Conservation (phyloP, 2,797 vertebrate species). For the Todus mexicanus region DNA sequence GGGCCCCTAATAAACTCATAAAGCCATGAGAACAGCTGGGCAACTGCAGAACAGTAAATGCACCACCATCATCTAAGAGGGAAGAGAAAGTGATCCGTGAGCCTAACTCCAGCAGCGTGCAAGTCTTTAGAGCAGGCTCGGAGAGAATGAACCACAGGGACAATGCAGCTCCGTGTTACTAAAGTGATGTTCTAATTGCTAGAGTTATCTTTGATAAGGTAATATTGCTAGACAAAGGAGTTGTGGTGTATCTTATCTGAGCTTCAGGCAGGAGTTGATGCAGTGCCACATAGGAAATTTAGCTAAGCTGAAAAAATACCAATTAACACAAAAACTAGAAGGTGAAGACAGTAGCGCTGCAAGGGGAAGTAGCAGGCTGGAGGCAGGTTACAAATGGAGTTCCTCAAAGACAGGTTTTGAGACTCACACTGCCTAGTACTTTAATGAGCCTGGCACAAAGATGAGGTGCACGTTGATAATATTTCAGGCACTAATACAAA, state of each 20-base stretch:
- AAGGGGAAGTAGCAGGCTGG: neutral
- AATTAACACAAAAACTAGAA: constrained; percentile 15
- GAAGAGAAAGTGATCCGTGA: neutral
- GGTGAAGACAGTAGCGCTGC: neutral
- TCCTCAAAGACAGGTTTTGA: neutral
- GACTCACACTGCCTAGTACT: neutral
- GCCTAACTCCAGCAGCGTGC: neutral
- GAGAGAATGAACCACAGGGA: neutral
- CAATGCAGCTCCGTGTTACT: neutral
- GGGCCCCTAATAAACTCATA: neutral
- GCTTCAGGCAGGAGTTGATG: neutral
- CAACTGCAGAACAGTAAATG: neutral
- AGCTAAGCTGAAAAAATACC: constrained; percentile 12
- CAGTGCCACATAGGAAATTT: constrained; percentile 32
- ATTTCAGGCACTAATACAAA: neutral
- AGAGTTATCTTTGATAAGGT: neutral
- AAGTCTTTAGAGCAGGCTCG: neutral
- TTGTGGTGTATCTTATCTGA: constrained; percentile 20
- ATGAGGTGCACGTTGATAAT: neutral
- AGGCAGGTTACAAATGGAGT: neutral
- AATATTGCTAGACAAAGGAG: constrained; percentile 1
- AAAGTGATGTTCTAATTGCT: neutral
- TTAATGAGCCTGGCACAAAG: neutral
- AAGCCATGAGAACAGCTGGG: neutral
- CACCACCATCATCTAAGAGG: neutral